These are phyloP conservation scores for Arctocebus calabarensis DNA, from an alignment of 2,797 vertebrate species.

Conservation along the genomic window DNA sequence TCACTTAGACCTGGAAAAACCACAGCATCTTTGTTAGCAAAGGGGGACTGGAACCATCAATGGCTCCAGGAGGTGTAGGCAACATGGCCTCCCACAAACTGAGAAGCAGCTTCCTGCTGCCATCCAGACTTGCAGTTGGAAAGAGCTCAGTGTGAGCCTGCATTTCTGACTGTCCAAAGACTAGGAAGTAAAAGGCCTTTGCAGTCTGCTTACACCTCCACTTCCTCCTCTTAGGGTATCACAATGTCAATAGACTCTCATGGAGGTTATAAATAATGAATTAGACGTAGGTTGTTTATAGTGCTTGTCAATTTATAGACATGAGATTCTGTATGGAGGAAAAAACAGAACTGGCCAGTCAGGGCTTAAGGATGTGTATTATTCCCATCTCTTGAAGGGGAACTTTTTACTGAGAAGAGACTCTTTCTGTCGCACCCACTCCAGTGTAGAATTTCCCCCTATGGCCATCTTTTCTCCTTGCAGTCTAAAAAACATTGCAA, in stretches of 20 bases:
- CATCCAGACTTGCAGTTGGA: neutral
- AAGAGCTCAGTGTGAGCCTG: neutral
- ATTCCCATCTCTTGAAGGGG: neutral
- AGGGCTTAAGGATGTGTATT: neutral
- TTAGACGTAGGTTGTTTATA: neutral
- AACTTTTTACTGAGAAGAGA: neutral
- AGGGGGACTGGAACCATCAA: neutral
- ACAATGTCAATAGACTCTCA: neutral
- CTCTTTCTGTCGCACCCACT: neutral
- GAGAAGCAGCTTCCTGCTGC: neutral
- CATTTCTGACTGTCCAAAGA: neutral
- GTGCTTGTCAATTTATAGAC: constrained; percentile 11
- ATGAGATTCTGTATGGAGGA: neutral
- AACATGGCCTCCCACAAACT: neutral
- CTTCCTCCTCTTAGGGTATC: neutral
- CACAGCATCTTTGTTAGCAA: neutral
- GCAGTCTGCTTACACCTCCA: no score
- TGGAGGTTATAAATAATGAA: neutral
- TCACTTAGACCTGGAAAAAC: neutral
- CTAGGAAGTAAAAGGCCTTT: neutral
- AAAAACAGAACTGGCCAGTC: neutral
- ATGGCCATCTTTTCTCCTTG: neutral
- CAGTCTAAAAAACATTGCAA: neutral
- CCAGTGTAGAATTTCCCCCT: neutral
- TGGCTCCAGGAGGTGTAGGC: neutral